Evolutionary conservation across 37 sponge, comb jelly and placozoan genomes (phyloP).

Genomic region (Lycopodina hypogea): DNA sequence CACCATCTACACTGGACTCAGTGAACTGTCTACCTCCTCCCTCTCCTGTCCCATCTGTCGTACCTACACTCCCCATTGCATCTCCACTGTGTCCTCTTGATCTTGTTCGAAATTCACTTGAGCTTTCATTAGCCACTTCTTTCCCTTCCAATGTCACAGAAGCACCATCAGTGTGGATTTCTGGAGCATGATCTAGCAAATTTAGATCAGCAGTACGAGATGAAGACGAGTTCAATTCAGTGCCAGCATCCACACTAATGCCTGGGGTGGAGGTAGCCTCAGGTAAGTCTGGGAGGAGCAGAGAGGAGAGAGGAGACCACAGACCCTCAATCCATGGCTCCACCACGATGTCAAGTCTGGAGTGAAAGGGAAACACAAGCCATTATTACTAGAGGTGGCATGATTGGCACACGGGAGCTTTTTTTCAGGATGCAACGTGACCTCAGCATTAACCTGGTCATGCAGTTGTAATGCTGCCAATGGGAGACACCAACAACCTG

Average conservation of each 20-base stretch:
- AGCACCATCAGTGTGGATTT: no score
- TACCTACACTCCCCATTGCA: background rate
- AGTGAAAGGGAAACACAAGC: no score
- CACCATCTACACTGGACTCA: no score
- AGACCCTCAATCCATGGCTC: conserved; percentile 98
- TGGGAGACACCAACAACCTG: no score
- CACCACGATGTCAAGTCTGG: conserved; percentile 89
- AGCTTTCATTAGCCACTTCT: background rate
- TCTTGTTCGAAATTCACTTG: background rate
- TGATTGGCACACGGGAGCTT: no score
- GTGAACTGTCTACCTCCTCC: background rate
- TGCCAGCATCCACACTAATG: background rate
- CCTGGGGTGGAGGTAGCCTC: background rate
- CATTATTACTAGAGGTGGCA: no score
- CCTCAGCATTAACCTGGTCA: no score
- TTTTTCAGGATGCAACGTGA: no score
- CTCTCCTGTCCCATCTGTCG: background rate
- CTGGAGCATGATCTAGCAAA: no score
- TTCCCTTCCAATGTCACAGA: background rate
- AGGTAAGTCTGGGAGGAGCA: background rate
- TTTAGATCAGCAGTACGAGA: no score
- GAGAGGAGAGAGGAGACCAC: conserved; percentile 64
- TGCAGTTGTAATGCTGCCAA: no score
- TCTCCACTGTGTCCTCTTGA: no score
- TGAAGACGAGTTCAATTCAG: background rate